These are phyloP conservation scores for Sesamia nonagrioides DNA, from an alignment of 1,140 invertebrate genomes.

Conservation along the genomic window DNA sequence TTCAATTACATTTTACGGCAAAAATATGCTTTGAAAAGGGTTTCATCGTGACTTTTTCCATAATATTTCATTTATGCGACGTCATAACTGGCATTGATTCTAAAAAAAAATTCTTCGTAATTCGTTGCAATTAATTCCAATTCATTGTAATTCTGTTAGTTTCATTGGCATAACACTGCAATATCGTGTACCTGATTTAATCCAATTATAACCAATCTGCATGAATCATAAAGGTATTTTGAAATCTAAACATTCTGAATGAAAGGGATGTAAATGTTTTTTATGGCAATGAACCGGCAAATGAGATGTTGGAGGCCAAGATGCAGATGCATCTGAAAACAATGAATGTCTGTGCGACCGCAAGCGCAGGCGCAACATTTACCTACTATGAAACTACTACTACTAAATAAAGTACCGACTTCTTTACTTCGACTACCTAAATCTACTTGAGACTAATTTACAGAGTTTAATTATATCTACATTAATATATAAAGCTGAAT, in stretches of 20 bases:
- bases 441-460: neutral
- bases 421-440: conserved; percentile 49
- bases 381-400: conserved; percentile 49
- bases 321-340: conserved; percentile 50
- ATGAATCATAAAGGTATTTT: neutral
- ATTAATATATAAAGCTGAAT: too few species aligned
- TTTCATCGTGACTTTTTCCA: too few species aligned
- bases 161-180: neutral
- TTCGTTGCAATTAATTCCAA: too few species aligned
- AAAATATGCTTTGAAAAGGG: neutral
- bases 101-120: too few species aligned
- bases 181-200: neutral
- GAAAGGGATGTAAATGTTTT: neutral
- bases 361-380: conserved; percentile 52
- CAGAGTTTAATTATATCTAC: conserved; percentile 37
- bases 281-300: conserved; percentile 25
- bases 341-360: conserved; percentile 66
- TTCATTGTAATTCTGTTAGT: too few species aligned
- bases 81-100: too few species aligned
- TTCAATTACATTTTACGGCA: neutral
- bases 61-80: too few species aligned
- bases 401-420: conserved; percentile 58
- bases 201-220: too few species aligned
- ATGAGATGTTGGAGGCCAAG: conserved; percentile 30
- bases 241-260: neutral